phyloP scores from a whole-genome alignment of 2,888 invertebrate genomes.

The Labia minor region DNA sequence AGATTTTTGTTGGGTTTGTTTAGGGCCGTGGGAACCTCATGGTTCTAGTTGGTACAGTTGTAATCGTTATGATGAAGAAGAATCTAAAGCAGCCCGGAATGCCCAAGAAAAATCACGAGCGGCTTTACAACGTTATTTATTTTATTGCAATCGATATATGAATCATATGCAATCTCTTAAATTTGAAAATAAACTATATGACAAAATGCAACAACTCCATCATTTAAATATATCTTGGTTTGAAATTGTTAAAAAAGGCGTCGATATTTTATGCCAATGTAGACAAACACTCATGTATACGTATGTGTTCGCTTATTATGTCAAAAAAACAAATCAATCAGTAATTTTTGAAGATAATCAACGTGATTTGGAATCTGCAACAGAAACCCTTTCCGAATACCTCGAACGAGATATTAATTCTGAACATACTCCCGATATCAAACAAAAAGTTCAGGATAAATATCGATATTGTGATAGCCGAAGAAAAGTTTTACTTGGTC shows the following conservation, averaged over 20 bases:
- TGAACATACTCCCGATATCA: slow-evolving; percentile 45
- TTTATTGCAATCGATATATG: slow-evolving; percentile 49
- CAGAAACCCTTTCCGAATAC: slow-evolving; percentile 43
- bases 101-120: slow-evolving; percentile 46
- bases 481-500: slow-evolving; percentile 44
- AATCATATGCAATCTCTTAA: slow-evolving; percentile 51
- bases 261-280: slow-evolving; percentile 45
- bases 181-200: slow-evolving; percentile 48
- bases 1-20: slow-evolving; percentile 54
- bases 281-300: slow-evolving; percentile 52
- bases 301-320: slow-evolving; percentile 52
- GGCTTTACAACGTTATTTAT: slow-evolving; percentile 48
- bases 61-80: slow-evolving; percentile 48
- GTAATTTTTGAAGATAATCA: slow-evolving; percentile 52
- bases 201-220: slow-evolving; percentile 53
- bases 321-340: slow-evolving; percentile 47
- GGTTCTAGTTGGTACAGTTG: slow-evolving; percentile 34
- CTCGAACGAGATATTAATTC: slow-evolving; percentile 48
- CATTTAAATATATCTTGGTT: slow-evolving; percentile 42
- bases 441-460: slow-evolving; percentile 49
- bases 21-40: slow-evolving; percentile 47
- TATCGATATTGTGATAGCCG: slow-evolving; percentile 49
- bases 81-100: slow-evolving; percentile 45
- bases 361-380: slow-evolving; percentile 47
- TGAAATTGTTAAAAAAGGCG: slow-evolving; percentile 48